phyloP scores from a whole-genome alignment of 2,797 vertebrate species.

The Pristis pectinata region DNA sequence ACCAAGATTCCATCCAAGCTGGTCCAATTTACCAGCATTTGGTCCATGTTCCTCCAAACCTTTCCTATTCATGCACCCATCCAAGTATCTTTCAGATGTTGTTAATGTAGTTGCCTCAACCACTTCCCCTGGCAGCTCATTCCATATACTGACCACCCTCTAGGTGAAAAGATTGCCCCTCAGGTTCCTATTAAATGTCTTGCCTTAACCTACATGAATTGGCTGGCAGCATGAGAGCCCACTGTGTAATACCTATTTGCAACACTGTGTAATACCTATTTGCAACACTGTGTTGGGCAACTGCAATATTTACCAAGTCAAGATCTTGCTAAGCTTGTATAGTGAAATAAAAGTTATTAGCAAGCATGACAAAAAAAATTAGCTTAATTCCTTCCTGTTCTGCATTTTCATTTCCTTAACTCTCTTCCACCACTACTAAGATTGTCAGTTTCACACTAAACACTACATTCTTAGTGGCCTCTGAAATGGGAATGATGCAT shows the following conservation, averaged over 20 bases:
- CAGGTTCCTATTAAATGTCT: too few species aligned
- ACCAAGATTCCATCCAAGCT: too few species aligned
- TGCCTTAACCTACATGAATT: not conserved
- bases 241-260: not conserved
- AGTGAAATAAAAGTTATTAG: not conserved
- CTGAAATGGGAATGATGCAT: not conserved
- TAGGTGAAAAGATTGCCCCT: too few species aligned
- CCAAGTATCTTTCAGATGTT: too few species aligned
- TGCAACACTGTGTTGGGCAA: not conserved
- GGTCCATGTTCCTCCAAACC: too few species aligned
- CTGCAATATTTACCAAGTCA: not conserved
- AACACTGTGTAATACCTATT: not conserved
- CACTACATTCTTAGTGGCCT: not conserved
- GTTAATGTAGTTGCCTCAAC: too few species aligned
- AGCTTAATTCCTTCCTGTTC: not conserved
- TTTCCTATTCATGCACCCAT: too few species aligned
- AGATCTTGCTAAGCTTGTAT: not conserved
- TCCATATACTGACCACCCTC: too few species aligned
- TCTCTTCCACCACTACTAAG: not conserved
- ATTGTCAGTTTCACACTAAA: not conserved
- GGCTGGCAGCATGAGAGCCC: not conserved
- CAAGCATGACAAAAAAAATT: not conserved
- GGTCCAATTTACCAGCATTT: too few species aligned
- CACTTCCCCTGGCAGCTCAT: too few species aligned
- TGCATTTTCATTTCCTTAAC: not conserved